Conservation (phyloP, 2,113 vertebrate species). For the Xiphophorus hellerii region DNA sequence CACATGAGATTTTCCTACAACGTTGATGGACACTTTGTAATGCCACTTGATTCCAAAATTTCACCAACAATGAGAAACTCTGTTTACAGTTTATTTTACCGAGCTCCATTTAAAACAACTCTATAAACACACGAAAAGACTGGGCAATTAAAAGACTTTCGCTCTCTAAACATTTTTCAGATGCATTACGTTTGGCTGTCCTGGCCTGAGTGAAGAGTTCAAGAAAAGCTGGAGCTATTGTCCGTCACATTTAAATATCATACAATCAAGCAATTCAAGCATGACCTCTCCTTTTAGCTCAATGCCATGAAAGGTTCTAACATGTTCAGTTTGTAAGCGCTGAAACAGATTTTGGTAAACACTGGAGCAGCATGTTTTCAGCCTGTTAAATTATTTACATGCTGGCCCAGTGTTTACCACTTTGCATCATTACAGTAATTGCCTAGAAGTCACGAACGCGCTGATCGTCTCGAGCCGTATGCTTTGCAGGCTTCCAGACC, state of each 20-base stretch:
- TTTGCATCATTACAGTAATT: constrained; percentile 74
- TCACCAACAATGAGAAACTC: too few species aligned
- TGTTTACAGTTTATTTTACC: too few species aligned
- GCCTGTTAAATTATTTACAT: constrained; percentile 70
- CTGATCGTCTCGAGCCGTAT: constrained; percentile 64
- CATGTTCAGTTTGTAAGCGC: constrained; percentile 63
- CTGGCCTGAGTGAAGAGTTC: neutral
- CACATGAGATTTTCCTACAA: too few species aligned
- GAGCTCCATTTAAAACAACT: too few species aligned
- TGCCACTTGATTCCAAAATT: too few species aligned
- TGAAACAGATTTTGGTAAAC: constrained; percentile 63
- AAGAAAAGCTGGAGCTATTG: constrained; percentile 47
- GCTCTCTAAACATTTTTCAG: constrained; percentile 28
- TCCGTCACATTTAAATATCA: constrained; percentile 41
- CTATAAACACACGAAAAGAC: too few species aligned
- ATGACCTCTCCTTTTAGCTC: constrained; percentile 40
- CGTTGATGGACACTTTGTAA: too few species aligned
- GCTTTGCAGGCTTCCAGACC: constrained; percentile 71
- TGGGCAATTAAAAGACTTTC: neutral
- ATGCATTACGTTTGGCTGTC: constrained; percentile 33
- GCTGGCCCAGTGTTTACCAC: constrained; percentile 72
- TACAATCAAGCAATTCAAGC: constrained; percentile 48
- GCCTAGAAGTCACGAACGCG: constrained; percentile 66
- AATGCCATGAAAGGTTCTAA: constrained; percentile 62
- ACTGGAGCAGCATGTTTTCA: constrained; percentile 60